A percentile compares a stretch with the other conserved stretches of the same genome.
phyloP scores from a whole-genome alignment of 2,113 vertebrate species.

The Cyprinus carpio region DNA sequence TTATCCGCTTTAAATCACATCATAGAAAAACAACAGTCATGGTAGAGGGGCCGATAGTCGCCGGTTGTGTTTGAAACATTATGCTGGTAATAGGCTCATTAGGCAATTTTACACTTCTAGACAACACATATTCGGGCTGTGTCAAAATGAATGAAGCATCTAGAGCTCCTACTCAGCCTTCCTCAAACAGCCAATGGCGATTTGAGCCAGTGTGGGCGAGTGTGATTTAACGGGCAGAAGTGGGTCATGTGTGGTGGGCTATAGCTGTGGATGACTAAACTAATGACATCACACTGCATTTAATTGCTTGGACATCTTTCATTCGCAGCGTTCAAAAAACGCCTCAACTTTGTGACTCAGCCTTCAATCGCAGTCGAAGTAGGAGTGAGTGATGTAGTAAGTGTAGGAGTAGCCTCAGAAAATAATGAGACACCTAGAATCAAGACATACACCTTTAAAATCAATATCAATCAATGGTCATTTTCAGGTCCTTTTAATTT shows the following conservation, averaged over 20 bases:
- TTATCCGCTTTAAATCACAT: conserved; percentile 37
- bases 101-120: background rate
- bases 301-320: conserved; percentile 27
- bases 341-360: conserved; percentile 16
- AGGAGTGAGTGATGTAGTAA: conserved; percentile 22
- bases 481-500: background rate
- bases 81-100: conserved; percentile 1
- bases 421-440: background rate
- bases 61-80: background rate
- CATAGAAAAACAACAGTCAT: background rate
- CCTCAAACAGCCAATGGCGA: background rate
- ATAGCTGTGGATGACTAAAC: conserved; percentile 31
- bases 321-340: conserved; percentile 2
- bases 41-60: background rate
- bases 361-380: conserved; percentile 8
- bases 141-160: background rate
- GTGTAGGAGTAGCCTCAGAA: conserved; percentile 3
- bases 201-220: conserved; percentile 3
- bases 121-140: background rate
- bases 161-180: background rate
- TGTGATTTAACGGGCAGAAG: conserved; percentile 6
- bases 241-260: conserved; percentile 33
- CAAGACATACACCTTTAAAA: background rate
- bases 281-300: conserved; percentile 15
- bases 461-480: background rate